phyloP scores from a whole-genome alignment of 2,797 vertebrate genomes.

The Gymnoscopelus braueri region DNA sequence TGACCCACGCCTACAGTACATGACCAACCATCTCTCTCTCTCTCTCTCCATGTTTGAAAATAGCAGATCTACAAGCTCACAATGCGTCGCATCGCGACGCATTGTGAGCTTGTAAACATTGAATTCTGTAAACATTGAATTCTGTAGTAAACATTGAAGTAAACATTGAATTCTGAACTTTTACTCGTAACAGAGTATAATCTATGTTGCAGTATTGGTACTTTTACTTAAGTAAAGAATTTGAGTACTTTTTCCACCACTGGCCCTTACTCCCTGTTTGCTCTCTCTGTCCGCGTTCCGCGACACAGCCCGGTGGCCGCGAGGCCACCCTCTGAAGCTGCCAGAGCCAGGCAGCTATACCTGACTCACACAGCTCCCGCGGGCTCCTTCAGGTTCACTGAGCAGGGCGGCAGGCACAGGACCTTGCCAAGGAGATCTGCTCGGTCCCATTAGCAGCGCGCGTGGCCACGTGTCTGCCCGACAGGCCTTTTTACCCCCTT shows the following conservation, averaged over 20 bases:
- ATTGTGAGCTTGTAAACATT: too few relatives aligned
- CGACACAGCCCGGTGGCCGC: slow-evolving; percentile 17
- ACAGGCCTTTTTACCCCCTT: slow-evolving; percentile 11
- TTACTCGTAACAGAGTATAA: too few relatives aligned
- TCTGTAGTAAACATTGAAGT: too few relatives aligned
- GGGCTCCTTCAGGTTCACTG: slow-evolving; percentile 46
- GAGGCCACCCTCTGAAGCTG: slow-evolving; percentile 30
- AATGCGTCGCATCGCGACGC: too few relatives aligned
- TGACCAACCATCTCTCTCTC: slow-evolving; percentile 31
- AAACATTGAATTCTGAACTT: too few relatives aligned
- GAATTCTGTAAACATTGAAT: too few relatives aligned
- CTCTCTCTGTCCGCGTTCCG: background rate
- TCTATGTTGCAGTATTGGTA: too few relatives aligned
- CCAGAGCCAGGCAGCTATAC: slow-evolving; percentile 14
- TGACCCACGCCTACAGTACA: slow-evolving; percentile 42
- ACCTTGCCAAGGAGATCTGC: slow-evolving; percentile 26
- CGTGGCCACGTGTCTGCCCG: slow-evolving; percentile 11
- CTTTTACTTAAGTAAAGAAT: too few relatives aligned
- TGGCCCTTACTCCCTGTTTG: background rate
- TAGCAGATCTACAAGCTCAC: too few relatives aligned
- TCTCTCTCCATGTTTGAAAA: background rate
- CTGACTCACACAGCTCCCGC: slow-evolving; percentile 64
- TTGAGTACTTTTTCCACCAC: too few relatives aligned
- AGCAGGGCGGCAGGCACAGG: slow-evolving; percentile 7
- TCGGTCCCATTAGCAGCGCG: slow-evolving; percentile 12